Conservation (phyloP, 1,140 invertebrate genomes). For the Drosophila carrolli region DNA sequence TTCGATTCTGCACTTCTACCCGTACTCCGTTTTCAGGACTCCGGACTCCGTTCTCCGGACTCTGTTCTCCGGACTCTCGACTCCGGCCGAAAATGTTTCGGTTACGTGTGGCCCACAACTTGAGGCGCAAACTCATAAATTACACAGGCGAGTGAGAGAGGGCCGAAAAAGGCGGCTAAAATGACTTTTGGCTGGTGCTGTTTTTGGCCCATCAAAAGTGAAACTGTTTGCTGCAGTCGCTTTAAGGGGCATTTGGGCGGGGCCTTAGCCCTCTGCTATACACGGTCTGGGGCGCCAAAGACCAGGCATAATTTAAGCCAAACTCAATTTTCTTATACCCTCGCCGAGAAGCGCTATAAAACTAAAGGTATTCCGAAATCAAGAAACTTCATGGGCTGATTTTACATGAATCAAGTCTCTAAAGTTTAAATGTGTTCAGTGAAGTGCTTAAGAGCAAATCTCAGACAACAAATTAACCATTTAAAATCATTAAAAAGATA, state of each 20-base stretch:
- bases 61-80: background rate
- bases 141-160: constrained; percentile 39
- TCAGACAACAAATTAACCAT: no score
- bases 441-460: no score
- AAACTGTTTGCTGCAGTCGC: constrained; percentile 79
- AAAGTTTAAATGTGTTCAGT: background rate
- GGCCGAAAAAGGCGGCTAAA: constrained; percentile 48
- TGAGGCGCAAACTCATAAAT: constrained; percentile 82
- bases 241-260: constrained; percentile 60
- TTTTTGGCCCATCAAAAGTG: constrained; percentile 58
- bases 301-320: constrained; percentile 67
- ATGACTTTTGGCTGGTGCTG: constrained; percentile 73
- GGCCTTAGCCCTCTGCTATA: constrained; percentile 25
- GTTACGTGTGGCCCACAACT: constrained; percentile 67
- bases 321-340: constrained; percentile 62
- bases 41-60: background rate
- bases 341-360: constrained; percentile 8
- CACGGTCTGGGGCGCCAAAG: constrained; percentile 48
- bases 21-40: background rate
- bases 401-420: background rate
- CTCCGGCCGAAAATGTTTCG: constrained; percentile 29
- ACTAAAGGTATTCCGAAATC: constrained; percentile 3
- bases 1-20: constrained; percentile 10
- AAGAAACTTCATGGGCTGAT: background rate
- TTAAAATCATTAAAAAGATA: no score